phyloP scores from a whole-genome alignment of 2,113 vertebrate species.

The Cebidichthys violaceus region DNA sequence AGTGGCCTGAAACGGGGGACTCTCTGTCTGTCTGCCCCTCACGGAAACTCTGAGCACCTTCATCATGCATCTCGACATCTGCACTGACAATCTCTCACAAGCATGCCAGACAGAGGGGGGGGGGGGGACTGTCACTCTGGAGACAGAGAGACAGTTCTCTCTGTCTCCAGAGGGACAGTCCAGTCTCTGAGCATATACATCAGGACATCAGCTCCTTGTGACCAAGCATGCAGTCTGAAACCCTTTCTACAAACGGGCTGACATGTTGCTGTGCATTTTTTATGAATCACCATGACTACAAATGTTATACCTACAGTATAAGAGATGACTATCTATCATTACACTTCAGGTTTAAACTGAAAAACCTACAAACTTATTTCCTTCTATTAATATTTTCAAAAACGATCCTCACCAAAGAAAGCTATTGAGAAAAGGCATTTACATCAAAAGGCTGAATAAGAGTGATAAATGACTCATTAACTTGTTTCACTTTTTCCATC shows the following conservation, averaged over 20 bases:
- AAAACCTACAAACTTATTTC: not conserved
- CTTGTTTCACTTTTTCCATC: slow-evolving; percentile 1
- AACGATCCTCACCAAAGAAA: not conserved
- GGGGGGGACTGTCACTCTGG: no score
- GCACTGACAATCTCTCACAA: slow-evolving; percentile 46
- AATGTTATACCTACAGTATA: not conserved
- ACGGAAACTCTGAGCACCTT: slow-evolving; percentile 51
- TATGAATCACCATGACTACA: not conserved
- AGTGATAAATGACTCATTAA: slow-evolving; percentile 2
- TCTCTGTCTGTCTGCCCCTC: slow-evolving; percentile 28
- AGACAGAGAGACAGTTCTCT: no score
- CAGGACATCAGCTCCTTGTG: slow-evolving; percentile 41
- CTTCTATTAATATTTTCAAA: not conserved
- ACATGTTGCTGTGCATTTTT: not conserved
- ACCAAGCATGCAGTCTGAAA: slow-evolving; percentile 48
- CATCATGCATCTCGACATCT: slow-evolving; percentile 56
- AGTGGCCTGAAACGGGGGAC: slow-evolving; percentile 15
- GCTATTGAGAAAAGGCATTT: not conserved
- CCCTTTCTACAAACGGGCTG: not conserved
- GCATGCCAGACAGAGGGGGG: not conserved
- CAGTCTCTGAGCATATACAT: slow-evolving; percentile 42
- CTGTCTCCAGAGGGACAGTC: slow-evolving; percentile 20
- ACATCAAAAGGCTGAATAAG: no score
- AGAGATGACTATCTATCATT: not conserved
- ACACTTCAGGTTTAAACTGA: not conserved